These are phyloP conservation scores for Megalopta genalis DNA, from an alignment of 1,140 invertebrate genomes.

Conservation along the genomic window DNA sequence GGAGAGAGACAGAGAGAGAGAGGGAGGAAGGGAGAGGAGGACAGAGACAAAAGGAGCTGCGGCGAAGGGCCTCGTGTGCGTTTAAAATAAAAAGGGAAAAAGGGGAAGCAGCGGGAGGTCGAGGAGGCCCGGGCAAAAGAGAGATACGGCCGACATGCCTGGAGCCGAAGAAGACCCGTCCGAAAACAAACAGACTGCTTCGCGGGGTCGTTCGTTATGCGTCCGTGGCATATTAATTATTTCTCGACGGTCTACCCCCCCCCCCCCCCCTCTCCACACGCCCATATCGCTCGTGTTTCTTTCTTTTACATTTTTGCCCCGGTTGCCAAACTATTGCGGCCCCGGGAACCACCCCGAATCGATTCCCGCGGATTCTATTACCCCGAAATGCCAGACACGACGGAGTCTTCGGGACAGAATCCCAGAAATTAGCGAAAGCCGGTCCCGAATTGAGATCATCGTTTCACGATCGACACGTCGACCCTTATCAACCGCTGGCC, in stretches of 20 bases:
- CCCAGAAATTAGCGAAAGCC: no score
- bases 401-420: no score
- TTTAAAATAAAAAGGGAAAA: slow-evolving; percentile 68
- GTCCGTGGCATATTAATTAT: slow-evolving; percentile 76
- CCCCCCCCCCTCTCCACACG: not conserved
- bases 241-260: slow-evolving; percentile 56
- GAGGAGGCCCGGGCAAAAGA: slow-evolving; percentile 50
- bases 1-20: slow-evolving; percentile 29
- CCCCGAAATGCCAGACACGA: no score
- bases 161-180: slow-evolving; percentile 58
- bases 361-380: no score
- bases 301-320: slow-evolving; percentile 31
- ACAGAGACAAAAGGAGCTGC: slow-evolving; percentile 17
- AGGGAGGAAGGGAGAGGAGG: slow-evolving; percentile 27
- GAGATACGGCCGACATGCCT: slow-evolving; percentile 58
- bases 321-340: slow-evolving; percentile 40
- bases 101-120: slow-evolving; percentile 68
- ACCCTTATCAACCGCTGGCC: no score
- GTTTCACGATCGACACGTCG: no score
- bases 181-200: slow-evolving; percentile 74
- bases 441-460: no score
- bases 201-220: slow-evolving; percentile 72
- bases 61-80: slow-evolving; percentile 41
- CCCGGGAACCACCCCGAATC: slow-evolving; percentile 16
- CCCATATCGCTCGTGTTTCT: slow-evolving; percentile 25